Base-by-base conservation (phyloP, 2,797 vertebrate genomes). In the Nyctibius grandis region DNA sequence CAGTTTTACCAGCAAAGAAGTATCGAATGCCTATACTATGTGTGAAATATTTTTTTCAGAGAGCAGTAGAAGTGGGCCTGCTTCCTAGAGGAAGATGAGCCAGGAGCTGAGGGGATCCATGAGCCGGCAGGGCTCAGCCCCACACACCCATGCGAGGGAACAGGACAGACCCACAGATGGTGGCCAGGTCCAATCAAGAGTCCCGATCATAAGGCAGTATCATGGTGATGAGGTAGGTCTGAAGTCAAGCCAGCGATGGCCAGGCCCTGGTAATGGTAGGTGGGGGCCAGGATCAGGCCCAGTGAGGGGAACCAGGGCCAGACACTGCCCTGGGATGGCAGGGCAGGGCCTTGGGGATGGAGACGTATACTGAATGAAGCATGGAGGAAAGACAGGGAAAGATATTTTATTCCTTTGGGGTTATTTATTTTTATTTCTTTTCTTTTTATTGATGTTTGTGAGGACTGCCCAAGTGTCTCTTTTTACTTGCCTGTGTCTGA, bases 401-500 rank as follows among this genome's bases (percentile, higher is more conserved):
- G 14, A 11, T 6, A 51, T 67, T 59, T 73, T 69, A 73, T 74
- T 33, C 14, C 45, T 73, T 78, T 45, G 33, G 5, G 16, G 11
- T 38, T 84, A 25, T 72, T 92, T 48, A 42, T 29, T 93, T 88
- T 53, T 89, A 53, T n/a, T 81, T 87, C 3, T 38, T 51, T 77
- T 51, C 4, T 29, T 81, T 81, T 75, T 9, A 57, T 18, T 57
- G n/a, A 73, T 28, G 25, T 85, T 34, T 48, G 7, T 48, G 38
- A 65, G 34, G 23, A 20, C 57, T 78, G 31, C 12, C 15, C 21
- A 53, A 74, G 8, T 28, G 50, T 56, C 31, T 56, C 31, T 4
- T 93, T 76, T 80, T 45, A 80, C 48, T 85, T 83, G 29, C 16
- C n/a, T 82, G 33, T 59, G 38, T 42, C 60, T 89, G 68, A 89